Percentiles rank a stretch among this genome's conserved stretches.
phyloP scores from a whole-genome alignment of 2,113 vertebrate species.

The Siphamia tubifer region DNA sequence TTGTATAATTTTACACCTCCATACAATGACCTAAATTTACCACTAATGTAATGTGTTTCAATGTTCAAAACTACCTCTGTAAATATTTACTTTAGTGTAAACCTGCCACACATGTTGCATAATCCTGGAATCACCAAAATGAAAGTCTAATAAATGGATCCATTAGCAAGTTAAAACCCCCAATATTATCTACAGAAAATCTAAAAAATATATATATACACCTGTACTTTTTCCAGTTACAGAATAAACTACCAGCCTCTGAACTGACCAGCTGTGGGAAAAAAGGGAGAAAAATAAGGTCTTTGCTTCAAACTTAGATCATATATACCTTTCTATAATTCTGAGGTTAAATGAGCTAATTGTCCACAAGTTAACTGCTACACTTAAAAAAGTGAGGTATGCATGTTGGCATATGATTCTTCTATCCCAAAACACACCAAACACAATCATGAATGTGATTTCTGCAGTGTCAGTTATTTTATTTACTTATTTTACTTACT shows the following conservation, averaged over 20 bases:
- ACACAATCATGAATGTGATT: too few species aligned
- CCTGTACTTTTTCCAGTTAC: too few species aligned
- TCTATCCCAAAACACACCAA: too few species aligned
- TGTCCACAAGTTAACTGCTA: too few species aligned
- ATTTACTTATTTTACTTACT: too few species aligned
- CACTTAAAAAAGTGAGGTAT: too few species aligned
- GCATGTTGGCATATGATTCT: too few species aligned
- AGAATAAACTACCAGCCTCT: too few species aligned
- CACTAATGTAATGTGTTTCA: background rate
- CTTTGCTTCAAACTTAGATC: background rate
- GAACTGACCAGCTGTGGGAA: too few species aligned
- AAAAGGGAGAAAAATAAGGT: too few species aligned
- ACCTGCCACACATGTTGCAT: slow-evolving; percentile 4
- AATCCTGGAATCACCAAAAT: slow-evolving; percentile 14
- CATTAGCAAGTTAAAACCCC: background rate
- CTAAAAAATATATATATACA: background rate
- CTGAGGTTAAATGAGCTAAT: background rate
- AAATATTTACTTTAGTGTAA: slow-evolving; percentile 64
- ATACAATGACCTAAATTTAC: background rate
- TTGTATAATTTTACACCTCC: background rate
- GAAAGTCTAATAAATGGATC: background rate
- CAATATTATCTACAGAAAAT: background rate
- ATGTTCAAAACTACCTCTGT: slow-evolving; percentile 1
- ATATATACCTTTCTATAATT: background rate
- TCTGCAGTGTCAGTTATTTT: too few species aligned